phyloP scores from a whole-genome alignment of 2,797 vertebrate species.

The Euthynnus affinis region DNA sequence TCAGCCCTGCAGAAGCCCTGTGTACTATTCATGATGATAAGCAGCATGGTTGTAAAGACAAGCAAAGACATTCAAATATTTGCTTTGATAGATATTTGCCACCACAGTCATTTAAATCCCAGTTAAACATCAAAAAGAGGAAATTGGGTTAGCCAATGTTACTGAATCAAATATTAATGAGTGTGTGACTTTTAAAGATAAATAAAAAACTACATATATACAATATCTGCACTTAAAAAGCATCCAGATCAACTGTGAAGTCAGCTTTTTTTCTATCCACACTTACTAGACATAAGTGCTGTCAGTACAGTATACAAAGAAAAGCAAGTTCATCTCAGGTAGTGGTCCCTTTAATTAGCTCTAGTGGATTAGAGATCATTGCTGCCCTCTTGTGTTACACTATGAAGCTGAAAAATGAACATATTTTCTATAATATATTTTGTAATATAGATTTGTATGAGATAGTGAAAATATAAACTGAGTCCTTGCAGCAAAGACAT shows the following conservation, averaged over 20 bases:
- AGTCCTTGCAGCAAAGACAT: not conserved
- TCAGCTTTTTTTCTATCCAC: constrained; percentile 5
- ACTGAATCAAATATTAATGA: constrained; percentile 42
- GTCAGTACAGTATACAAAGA: constrained; percentile 18
- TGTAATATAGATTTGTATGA: constrained; percentile 2
- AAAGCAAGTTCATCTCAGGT: constrained; percentile 29
- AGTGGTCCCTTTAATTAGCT: constrained; percentile 33
- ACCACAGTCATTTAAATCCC: constrained; percentile 46
- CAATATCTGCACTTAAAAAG: constrained; percentile 28
- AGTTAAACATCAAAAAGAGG: constrained; percentile 39
- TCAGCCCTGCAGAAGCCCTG: constrained; percentile 54
- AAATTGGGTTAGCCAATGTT: constrained; percentile 36
- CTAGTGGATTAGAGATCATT: constrained; percentile 68
- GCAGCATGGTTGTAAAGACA: constrained; percentile 45
- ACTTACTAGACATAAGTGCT: constrained; percentile 18
- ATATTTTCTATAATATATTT: not conserved
- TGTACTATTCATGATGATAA: constrained; percentile 50
- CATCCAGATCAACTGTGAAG: not conserved
- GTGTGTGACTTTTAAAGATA: constrained; percentile 8
- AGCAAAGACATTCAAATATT: constrained; percentile 54
- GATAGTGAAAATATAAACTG: not conserved
- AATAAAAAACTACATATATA: not conserved
- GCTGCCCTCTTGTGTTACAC: constrained; percentile 80
- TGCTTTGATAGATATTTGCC: constrained; percentile 51
- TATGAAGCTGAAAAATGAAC: constrained; percentile 25